Conservation (phyloP, 1,140 invertebrate species). For the Anthonomus grandis region DNA sequence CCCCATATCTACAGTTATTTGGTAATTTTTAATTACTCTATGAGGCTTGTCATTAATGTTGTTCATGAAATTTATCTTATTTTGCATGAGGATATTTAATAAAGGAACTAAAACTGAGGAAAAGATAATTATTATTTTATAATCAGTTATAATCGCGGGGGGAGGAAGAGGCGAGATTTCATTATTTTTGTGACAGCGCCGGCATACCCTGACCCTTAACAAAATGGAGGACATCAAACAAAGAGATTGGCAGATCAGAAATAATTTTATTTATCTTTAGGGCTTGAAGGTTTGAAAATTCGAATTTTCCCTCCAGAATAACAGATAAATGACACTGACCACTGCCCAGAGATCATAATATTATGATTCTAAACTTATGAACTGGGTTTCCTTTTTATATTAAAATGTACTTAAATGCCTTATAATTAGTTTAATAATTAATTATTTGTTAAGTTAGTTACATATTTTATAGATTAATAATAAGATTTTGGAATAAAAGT, state of each 20-base stretch:
- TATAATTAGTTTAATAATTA: too few species aligned
- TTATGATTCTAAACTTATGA: constrained; percentile 33
- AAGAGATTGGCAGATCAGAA: constrained; percentile 58
- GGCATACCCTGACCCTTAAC: constrained; percentile 56
- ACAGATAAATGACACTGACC: constrained; percentile 40
- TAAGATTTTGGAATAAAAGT: too few species aligned
- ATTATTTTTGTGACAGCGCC: constrained; percentile 55
- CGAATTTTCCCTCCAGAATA: constrained; percentile 44
- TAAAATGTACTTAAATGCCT: too few species aligned
- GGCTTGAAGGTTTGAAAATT: constrained; percentile 42
- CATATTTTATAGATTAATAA: too few species aligned
- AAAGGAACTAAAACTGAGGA: too few species aligned
- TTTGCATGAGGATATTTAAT: too few species aligned
- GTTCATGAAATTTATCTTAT: too few species aligned
- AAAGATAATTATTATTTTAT: constrained; percentile 39
- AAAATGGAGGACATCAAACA: constrained; percentile 70
- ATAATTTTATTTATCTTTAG: constrained; percentile 30
- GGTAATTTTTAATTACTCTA: too few species aligned
- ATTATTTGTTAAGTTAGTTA: too few species aligned
- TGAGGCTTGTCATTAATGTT: too few species aligned
- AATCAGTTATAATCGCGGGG: constrained; percentile 34
- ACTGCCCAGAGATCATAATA: constrained; percentile 40
- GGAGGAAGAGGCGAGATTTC: constrained; percentile 44
- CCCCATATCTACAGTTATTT: too few species aligned
- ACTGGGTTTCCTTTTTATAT: too few species aligned